phyloP scores from a whole-genome alignment of 2,797 vertebrate genomes.

The Rhabdomys pumilio region DNA sequence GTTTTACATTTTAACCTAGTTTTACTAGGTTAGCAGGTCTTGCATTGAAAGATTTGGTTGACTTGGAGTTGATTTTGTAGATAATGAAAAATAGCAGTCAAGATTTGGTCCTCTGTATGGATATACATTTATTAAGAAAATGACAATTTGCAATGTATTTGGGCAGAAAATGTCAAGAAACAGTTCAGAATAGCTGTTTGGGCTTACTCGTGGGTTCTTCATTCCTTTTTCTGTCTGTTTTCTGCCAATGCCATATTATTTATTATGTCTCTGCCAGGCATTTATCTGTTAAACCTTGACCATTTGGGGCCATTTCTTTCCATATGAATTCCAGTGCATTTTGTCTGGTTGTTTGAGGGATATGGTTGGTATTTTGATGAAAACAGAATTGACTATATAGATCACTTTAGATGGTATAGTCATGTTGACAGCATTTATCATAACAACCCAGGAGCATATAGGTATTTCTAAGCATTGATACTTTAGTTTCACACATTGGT shows the following conservation, averaged over 20 bases:
- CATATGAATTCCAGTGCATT: neutral
- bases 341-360: neutral
- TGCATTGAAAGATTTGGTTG: neutral
- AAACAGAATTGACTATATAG: neutral
- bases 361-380: neutral
- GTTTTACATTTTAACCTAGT: no score
- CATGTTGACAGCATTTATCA: neutral
- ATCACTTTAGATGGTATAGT: neutral
- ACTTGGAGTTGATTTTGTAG: neutral
- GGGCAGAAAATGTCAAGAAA: neutral
- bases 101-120: neutral
- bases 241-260: neutral
- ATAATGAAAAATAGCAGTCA: neutral
- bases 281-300: neutral
- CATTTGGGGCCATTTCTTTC: neutral
- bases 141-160: neutral
- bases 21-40: neutral
- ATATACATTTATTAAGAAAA: neutral
- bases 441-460: neutral
- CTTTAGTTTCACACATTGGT: neutral
- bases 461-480: neutral
- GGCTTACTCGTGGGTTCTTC: neutral
- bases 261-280: neutral
- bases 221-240: neutral
- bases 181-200: neutral